Base-by-base conservation (phyloP, 2,888 invertebrate species). In the Polymixis flavicincta region DNA sequence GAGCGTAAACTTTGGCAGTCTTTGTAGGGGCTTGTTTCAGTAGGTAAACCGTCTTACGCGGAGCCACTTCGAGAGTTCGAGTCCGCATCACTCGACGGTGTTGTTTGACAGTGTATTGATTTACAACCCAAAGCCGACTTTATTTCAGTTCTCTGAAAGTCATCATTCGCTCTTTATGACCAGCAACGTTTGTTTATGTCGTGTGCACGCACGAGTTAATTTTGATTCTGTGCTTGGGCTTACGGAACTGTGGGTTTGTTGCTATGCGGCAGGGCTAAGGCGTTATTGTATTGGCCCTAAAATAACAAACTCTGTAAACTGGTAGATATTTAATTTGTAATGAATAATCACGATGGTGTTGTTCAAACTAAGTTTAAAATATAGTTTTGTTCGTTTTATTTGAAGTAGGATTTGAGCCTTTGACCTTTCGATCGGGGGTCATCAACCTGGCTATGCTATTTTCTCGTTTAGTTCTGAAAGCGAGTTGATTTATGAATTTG, bases 111-210 rank as follows among this genome's bases (percentile, higher is more conserved):
- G 87, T 77, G 77, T 87, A 90, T 91, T 93, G 93, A 93, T 92
- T 93, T 92, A 92, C 89, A 88, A 87, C 88, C 82, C 83, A 85
- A 90, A 87, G 74, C 80, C 65, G 61, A 71, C 82, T 84, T 84
- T 86, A 87, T 87, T 87, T 80, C 91, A 89, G 90, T 90, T 91
- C 90, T 87, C 89, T 83, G 91, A 90, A 92, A 92, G 91, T 91
- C 91, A 92, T 92, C 92, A 91, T 91, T 88, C 87, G 87, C 81
- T 89, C 88, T 93, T 93, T 93, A 93, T 93, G 93, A 93, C 84
- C 89, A 80, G 87, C 83, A 87, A 84, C 89, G 89, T 93, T 91
- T 92, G 92, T 92, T 92, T 90, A 88, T 89, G 90, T 91, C 90
- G 89, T 90, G 88, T 86, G 89, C 89, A 90, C 82, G 87, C 88